Evolutionary conservation across 2,797 vertebrate species (phyloP).

Genomic region (Melanotaenia parkinsoni): DNA sequence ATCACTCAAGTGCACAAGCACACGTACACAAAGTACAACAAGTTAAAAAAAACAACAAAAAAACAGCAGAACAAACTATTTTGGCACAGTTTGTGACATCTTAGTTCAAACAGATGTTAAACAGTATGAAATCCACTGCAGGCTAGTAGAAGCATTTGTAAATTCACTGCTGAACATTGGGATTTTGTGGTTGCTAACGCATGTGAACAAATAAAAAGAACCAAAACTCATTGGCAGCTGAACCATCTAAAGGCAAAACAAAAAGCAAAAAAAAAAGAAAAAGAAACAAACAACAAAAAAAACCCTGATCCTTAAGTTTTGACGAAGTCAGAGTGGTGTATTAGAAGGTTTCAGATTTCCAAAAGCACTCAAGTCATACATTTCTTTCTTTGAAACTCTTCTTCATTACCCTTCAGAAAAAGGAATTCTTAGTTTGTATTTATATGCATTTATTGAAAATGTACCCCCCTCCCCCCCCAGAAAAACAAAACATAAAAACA

Average conservation of each 20-base stretch:
- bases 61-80: slow-evolving; percentile 28
- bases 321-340: not conserved
- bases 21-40: slow-evolving; percentile 35
- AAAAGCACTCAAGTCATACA: not conserved
- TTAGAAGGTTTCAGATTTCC: not conserved
- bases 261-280: slow-evolving; percentile 32
- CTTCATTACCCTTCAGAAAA: not conserved
- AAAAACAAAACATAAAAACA: not conserved
- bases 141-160: slow-evolving; percentile 55
- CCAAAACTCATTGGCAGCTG: not conserved
- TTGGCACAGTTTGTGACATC: slow-evolving; percentile 74
- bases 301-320: not conserved
- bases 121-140: slow-evolving; percentile 34
- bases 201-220: slow-evolving; percentile 12
- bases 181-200: not conserved
- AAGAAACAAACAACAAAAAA: slow-evolving; percentile 3
- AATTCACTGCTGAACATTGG: slow-evolving; percentile 42
- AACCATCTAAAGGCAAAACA: slow-evolving; percentile 5
- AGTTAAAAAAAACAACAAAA: slow-evolving; percentile 31
- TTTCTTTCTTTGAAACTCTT: not conserved
- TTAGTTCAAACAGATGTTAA: slow-evolving; percentile 47
- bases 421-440: not conserved
- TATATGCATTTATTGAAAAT: slow-evolving; percentile 2
- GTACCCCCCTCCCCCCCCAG: not conserved
- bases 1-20: slow-evolving; percentile 43